A percentile compares a stretch with the other conserved stretches of the same genome.
These are phyloP conservation scores for Dicaeum eximium DNA, from an alignment of 2,113 vertebrate species.

Conservation along the genomic window DNA sequence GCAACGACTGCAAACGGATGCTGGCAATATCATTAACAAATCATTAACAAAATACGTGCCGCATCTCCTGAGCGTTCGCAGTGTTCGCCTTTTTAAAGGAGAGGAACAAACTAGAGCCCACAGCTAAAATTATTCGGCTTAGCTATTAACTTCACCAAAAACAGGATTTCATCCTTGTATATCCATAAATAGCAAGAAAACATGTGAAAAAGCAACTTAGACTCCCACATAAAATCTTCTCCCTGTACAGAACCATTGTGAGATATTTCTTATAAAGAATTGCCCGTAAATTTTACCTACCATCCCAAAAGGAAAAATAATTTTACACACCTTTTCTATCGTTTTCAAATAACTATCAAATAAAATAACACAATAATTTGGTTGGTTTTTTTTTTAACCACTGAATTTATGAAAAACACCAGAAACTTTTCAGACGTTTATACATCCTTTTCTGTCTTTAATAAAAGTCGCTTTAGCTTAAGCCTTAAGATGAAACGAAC, in stretches of 20 bases:
- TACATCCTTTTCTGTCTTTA: neutral
- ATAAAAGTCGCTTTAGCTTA: neutral
- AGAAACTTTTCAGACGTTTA: neutral
- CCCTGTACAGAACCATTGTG: rapidly evolving
- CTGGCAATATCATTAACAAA: neutral
- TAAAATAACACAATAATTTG: rapidly evolving
- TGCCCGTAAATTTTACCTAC: neutral
- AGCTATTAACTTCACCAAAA: neutral
- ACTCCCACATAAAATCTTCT: neutral
- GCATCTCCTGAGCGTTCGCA: rapidly evolving
- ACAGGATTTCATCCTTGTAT: neutral
- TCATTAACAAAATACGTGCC: neutral
- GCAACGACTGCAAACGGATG: neutral
- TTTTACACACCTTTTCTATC: neutral
- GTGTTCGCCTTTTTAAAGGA: neutral
- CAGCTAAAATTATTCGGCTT: neutral
- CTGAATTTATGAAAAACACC: neutral
- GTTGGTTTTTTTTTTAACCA: too few relatives aligned
- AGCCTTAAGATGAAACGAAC: neutral
- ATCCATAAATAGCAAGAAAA: neutral
- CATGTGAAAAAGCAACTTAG: neutral
- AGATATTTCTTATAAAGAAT: neutral
- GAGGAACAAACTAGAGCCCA: neutral
- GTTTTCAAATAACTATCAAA: neutral
- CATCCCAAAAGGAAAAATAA: neutral